These are phyloP conservation scores for rabbit (Oryctolagus cuniculus) DNA, from an alignment of 2,113 vertebrate genomes.

Conservation along the genomic window mOryCun1.1 NC_091434.1:94936501-94937000, in stretches of 20 bases:
- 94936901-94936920: neutral
- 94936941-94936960: neutral
- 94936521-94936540: too few species aligned
- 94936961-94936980: neutral
- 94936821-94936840: neutral
- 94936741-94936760: neutral
- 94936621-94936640: neutral
- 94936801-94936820: neutral
- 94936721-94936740: neutral
- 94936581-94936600: neutral
- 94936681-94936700: neutral
- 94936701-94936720: neutral
- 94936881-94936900: neutral
- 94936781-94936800: neutral
- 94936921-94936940: neutral
- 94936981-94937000: neutral
- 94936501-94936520: too few species aligned
- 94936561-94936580: neutral
- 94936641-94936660: neutral
- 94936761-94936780: neutral
- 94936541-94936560: too few species aligned
- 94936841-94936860: neutral
- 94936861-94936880: neutral
- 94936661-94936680: neutral
- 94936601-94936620: neutral